These are phyloP conservation scores for Cyprinodon variegatus DNA, from an alignment of 2,113 vertebrate genomes.

Conservation along the genomic window DNA sequence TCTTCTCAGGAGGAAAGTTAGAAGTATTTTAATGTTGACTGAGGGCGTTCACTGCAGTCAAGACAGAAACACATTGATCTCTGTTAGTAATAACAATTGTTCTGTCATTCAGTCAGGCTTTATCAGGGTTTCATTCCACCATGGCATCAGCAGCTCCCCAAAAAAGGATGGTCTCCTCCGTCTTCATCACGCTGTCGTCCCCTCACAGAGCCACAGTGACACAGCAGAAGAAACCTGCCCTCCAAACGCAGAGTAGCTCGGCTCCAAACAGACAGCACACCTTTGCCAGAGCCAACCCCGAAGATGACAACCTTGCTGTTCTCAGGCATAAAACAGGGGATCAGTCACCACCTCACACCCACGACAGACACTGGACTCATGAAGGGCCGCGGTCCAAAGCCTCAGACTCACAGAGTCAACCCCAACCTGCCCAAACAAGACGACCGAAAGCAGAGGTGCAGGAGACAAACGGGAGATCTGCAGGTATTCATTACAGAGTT, in stretches of 20 bases:
- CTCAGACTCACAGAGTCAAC: conserved; percentile 29
- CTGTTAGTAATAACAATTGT: not conserved
- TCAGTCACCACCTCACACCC: conserved; percentile 5
- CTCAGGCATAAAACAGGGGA: conserved; percentile 37
- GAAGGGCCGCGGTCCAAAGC: not conserved
- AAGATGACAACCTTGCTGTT: conserved; percentile 26
- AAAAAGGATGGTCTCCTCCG: conserved; percentile 88
- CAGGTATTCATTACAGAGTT: conserved; percentile 42
- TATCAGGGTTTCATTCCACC: conserved; percentile 23
- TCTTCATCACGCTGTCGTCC: conserved; percentile 89
- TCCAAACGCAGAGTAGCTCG: conserved; percentile 50
- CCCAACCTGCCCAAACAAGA: conserved; percentile 6
- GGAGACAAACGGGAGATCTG: conserved; percentile 15
- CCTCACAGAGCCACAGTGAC: conserved; percentile 78
- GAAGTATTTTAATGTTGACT: conserved; percentile 20
- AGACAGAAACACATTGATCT: not conserved
- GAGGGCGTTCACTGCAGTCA: conserved; percentile 8
- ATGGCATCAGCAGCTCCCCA: conserved; percentile 78
- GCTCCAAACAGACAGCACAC: conserved; percentile 56
- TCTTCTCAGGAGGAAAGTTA: conserved; percentile 20
- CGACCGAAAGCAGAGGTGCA: conserved; percentile 21
- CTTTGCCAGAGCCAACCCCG: conserved; percentile 39
- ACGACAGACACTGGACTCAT: conserved; percentile 12
- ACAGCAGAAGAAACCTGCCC: conserved; percentile 53
- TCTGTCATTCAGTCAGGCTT: conserved; percentile 34